A percentile compares a stretch with the other conserved stretches of the same genome.
Conservation (phyloP, 2,113 vertebrate species). For the Gracilinanus agilis region DNA sequence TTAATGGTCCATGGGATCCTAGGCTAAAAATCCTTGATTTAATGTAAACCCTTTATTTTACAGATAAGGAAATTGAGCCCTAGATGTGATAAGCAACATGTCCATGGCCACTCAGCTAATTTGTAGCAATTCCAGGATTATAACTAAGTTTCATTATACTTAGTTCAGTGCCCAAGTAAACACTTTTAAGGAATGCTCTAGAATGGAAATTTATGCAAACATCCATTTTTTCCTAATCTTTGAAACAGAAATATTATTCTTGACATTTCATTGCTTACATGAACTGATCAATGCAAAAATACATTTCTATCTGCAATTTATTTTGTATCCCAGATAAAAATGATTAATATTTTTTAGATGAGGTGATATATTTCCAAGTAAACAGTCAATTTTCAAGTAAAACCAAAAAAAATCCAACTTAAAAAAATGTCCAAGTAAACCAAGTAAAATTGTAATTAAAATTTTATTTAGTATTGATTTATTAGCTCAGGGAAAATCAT, state of each 20-base stretch:
- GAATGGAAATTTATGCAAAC: background rate
- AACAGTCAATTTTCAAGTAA: background rate
- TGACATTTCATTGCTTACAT: constrained; percentile 29
- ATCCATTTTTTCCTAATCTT: constrained; percentile 12
- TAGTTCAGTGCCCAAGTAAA: background rate
- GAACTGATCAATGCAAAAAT: constrained; percentile 24
- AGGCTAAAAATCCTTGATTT: background rate
- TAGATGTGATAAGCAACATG: background rate
- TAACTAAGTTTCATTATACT: background rate
- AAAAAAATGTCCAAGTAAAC: background rate
- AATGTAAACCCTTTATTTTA: background rate
- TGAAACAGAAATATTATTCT: constrained; percentile 2
- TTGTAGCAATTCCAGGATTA: background rate
- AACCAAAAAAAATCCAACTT: too few relatives aligned
- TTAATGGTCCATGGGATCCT: background rate
- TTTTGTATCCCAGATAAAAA: constrained; percentile 15
- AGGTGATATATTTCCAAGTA: background rate
- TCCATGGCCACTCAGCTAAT: background rate
- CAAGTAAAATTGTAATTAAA: background rate
- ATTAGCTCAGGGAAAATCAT: constrained; percentile 1
- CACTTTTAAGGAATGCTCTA: background rate
- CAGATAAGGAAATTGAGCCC: background rate
- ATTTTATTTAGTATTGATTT: constrained; percentile 36
- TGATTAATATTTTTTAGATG: constrained; percentile 23
- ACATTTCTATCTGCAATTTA: constrained; percentile 28